These are phyloP conservation scores for Callipepla californica DNA, from an alignment of 2,113 vertebrate species.

Conservation along the genomic window DNA sequence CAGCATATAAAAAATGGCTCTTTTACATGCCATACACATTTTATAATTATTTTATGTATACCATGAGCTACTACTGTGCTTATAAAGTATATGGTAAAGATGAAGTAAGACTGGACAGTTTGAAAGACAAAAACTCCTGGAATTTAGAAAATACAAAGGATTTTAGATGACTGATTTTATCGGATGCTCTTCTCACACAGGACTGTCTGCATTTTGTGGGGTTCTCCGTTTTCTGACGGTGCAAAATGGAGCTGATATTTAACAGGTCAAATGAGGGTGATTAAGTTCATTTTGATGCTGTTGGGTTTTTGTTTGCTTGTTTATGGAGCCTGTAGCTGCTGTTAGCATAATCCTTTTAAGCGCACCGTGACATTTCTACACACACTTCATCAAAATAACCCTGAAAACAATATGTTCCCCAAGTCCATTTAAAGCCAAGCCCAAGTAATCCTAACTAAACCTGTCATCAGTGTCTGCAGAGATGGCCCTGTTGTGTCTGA, in stretches of 20 bases:
- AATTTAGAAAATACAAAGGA: neutral
- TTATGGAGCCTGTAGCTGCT: neutral
- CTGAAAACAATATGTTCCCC: neutral
- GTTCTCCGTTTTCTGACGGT: neutral
- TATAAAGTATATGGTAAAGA: neutral
- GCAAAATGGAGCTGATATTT: neutral
- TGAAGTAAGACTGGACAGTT: neutral
- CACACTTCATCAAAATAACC: neutral
- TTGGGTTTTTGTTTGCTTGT: accelerated
- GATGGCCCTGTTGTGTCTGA: neutral
- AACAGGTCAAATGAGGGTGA: neutral
- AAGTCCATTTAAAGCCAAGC: neutral
- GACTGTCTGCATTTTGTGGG: neutral
- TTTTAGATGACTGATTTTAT: neutral
- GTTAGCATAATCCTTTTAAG: neutral
- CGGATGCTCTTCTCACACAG: neutral
- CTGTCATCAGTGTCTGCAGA: neutral
- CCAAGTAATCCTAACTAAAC: slow-evolving; percentile 20
- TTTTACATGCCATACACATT: neutral
- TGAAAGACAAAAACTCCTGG: neutral
- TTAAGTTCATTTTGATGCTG: neutral
- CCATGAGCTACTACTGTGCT: neutral
- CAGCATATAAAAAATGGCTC: neutral
- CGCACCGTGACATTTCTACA: neutral
- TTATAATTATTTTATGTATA: neutral